Evolutionary conservation across 2,113 vertebrate genomes (phyloP).

Genomic region (Labeo catla): DNA sequence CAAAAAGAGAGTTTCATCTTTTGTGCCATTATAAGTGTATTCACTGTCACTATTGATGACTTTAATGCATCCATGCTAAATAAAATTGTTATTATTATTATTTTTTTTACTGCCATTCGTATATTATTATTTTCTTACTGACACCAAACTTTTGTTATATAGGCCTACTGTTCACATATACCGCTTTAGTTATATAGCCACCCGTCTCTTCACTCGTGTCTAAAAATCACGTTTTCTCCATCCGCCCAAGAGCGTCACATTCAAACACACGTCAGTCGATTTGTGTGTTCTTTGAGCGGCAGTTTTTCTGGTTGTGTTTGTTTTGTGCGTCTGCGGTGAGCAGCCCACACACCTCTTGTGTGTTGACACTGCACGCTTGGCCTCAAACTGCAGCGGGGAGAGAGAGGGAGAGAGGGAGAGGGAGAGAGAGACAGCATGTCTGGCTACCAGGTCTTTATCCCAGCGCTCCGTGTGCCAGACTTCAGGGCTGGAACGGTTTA

Average conservation of each 20-base stretch:
- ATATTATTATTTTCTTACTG: no score
- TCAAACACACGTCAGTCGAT: conserved; percentile 2
- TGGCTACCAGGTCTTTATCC: conserved; percentile 31
- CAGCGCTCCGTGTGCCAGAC: conserved; percentile 8
- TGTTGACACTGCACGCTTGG: conserved; percentile 42
- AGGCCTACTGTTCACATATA: not conserved
- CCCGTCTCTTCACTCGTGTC: not conserved
- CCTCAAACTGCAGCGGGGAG: conserved; percentile 20
- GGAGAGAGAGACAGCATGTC: conserved; percentile 31
- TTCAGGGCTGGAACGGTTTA: conserved; percentile 12
- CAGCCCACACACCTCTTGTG: conserved; percentile 42
- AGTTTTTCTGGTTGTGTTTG: conserved; percentile 41
- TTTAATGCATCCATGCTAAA: not conserved
- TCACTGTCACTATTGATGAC: not conserved
- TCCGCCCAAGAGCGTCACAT: not conserved
- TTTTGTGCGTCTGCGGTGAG: conserved; percentile 37
- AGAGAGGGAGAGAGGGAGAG: conserved; percentile 16
- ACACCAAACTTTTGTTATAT: no score
- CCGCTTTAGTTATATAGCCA: not conserved
- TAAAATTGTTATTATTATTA: not conserved
- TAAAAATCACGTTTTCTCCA: conserved; percentile 15
- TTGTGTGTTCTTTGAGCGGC: not conserved
- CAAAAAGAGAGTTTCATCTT: not conserved
- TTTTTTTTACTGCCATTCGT: no score
- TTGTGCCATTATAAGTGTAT: not conserved